phyloP scores from a whole-genome alignment of 2,113 vertebrate genomes.

The Psettodes erumei region DNA sequence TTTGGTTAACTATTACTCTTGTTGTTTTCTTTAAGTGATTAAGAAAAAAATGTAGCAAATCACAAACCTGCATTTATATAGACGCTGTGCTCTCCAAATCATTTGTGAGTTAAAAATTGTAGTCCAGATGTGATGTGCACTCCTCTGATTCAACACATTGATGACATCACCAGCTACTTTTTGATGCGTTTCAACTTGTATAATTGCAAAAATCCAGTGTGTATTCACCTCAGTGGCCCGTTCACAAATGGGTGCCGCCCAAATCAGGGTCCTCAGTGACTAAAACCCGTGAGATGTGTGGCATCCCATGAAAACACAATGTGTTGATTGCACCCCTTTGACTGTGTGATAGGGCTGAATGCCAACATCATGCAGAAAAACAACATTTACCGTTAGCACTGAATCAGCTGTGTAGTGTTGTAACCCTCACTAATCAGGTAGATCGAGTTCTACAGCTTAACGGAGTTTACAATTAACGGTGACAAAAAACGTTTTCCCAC shows the following conservation, averaged over 20 bases:
- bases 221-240: not conserved
- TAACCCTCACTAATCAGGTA: constrained; percentile 77
- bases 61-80: not conserved
- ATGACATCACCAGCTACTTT: constrained; percentile 28
- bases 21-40: not conserved
- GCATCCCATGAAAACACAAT: not conserved
- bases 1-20: not conserved
- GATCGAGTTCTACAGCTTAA: constrained; percentile 80
- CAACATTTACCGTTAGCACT: constrained; percentile 84
- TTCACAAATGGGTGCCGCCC: constrained; percentile 33
- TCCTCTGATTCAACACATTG: not conserved
- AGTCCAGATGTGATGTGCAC: not conserved
- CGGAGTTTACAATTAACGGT: constrained; percentile 82
- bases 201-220: constrained; percentile 12
- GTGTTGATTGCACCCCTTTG: constrained; percentile 19
- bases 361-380: constrained; percentile 74
- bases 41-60: too few relatives aligned
- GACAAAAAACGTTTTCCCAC: constrained; percentile 76
- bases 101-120: not conserved
- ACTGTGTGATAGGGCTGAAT: constrained; percentile 44
- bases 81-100: not conserved
- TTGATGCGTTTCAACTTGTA: constrained; percentile 47
- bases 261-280: constrained; percentile 16
- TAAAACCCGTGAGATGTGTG: not conserved
- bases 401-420: constrained; percentile 81